These are phyloP conservation scores for Campylomormyrus tamandua DNA, from an alignment of 2,113 vertebrate genomes.

Conservation along the genomic window DNA sequence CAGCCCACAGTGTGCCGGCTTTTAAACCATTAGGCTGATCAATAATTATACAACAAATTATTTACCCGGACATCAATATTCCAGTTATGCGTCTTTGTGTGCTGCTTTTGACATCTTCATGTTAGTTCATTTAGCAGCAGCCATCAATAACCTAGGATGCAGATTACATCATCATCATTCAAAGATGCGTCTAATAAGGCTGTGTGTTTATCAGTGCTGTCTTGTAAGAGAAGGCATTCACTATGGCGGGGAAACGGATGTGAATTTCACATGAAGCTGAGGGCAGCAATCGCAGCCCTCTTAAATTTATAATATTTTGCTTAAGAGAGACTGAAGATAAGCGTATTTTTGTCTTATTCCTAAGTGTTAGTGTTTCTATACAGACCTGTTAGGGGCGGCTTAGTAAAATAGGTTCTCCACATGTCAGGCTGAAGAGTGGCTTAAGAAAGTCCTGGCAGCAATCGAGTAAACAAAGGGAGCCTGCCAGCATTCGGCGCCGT, in stretches of 20 bases:
- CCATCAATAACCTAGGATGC: not conserved
- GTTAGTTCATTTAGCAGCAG: not conserved
- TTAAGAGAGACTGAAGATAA: not conserved
- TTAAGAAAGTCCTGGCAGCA: not conserved
- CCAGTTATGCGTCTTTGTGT: not conserved
- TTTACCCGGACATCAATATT: conserved; percentile 6
- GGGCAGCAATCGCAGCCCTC: not conserved
- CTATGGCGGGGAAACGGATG: not conserved
- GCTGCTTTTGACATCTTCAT: conserved; percentile 1
- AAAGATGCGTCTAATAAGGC: not conserved
- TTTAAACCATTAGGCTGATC: conserved; percentile 16
- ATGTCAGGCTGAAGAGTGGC: not conserved
- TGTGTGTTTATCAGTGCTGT: not conserved
- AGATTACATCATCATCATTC: conserved; percentile 1
- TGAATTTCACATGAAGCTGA: not conserved
- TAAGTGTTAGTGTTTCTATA: not conserved
- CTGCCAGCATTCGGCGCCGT: not conserved
- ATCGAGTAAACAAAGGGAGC: not conserved
- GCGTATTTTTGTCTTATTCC: not conserved
- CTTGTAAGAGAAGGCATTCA: not conserved
- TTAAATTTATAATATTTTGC: not conserved
- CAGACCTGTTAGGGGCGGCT: not conserved
- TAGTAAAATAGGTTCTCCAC: not conserved
- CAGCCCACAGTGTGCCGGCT: not conserved
- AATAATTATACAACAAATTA: conserved; percentile 12